Base-by-base conservation (phyloP, 2,113 vertebrate genomes). In the Crotalus viridis region DNA sequence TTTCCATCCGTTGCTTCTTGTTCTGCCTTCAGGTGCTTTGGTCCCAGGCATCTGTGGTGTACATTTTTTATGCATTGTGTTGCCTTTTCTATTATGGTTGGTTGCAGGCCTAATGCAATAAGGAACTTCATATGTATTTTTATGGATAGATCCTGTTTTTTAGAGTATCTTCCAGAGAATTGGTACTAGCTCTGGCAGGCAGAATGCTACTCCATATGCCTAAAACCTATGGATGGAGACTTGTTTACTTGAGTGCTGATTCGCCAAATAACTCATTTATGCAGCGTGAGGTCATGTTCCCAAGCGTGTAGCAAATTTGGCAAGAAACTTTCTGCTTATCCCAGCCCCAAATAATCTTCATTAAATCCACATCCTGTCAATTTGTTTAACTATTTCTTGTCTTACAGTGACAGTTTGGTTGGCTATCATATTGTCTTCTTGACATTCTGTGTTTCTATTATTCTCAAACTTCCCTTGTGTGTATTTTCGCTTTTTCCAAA, bases 211-310 rank as follows among this genome's bases (percentile, higher is more conserved):
- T n/a, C 89, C 92, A 90, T 90, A 90, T 93, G 92, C 81, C 92
- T 86, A 87, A 93, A 93, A 90, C 28, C 89, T 90, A 90, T 90
- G 92, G 89, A 64, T 39, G 92, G 46, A 90, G 92, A 64, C 91
- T 94, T 94, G 93, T 94, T 92, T 94, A 89, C 90, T 90, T 13
- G 48, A 94, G 88, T 81, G 56, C 74, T 87, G 93, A 87, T 94
- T 92, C 93, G 92, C 91, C 93, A 90, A 94, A 94, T 94, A 94
- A 94, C 88, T 94, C 88, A 69, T 94, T 94, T 92, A 94, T 94
- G 91, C 91, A 69, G 91, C 87, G 90, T 94, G 93, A 94, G 93
- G 93, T 94, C 93, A 94, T 94, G 52, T 52, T 94, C 93, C 88
- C 93, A 86, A 46, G 93, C 17, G 93, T 19, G 48, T 43, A 43